phyloP scores from a whole-genome alignment of 2,888 invertebrate genomes.

The Latrodectus hesperus region DNA sequence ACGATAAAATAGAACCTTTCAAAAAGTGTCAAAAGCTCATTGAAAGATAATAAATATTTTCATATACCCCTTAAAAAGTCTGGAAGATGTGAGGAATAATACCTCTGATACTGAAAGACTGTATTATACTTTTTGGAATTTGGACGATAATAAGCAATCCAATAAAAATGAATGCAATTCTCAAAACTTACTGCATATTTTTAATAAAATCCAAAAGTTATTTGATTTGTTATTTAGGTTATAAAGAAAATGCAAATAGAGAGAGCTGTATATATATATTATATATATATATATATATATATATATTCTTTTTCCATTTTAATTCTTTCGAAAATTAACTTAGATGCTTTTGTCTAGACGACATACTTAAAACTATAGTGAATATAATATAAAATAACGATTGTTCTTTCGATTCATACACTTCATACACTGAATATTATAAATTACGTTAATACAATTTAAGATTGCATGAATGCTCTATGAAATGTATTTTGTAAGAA shows the following conservation, averaged over 20 bases:
- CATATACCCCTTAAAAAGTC: constrained; percentile 25
- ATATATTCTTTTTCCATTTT: too few relatives aligned
- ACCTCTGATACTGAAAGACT: constrained; percentile 65
- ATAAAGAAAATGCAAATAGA: too few relatives aligned
- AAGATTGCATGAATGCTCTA: not conserved
- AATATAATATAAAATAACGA: too few relatives aligned
- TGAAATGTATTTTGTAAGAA: too few relatives aligned
- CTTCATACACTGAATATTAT: too few relatives aligned
- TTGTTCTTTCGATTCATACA: too few relatives aligned
- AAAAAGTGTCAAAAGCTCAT: constrained; percentile 62
- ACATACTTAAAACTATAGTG: too few relatives aligned
- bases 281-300: too few relatives aligned
- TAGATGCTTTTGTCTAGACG: too few relatives aligned
- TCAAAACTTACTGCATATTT: not conserved
- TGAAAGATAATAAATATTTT: constrained; percentile 47
- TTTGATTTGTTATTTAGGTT: too few relatives aligned
- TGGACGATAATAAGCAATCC: constrained; percentile 55
- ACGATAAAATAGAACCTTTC: constrained; percentile 8
- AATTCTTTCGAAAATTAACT: too few relatives aligned
- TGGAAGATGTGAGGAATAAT: constrained; percentile 62
- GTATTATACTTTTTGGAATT: constrained; percentile 49
- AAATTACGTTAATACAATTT: not conserved
- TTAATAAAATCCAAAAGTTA: not conserved
- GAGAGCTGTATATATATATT: too few relatives aligned
- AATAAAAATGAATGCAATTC: constrained; percentile 29